Base-by-base conservation (phyloP, 2,797 vertebrate species). In the Streptopelia turtur region DNA sequence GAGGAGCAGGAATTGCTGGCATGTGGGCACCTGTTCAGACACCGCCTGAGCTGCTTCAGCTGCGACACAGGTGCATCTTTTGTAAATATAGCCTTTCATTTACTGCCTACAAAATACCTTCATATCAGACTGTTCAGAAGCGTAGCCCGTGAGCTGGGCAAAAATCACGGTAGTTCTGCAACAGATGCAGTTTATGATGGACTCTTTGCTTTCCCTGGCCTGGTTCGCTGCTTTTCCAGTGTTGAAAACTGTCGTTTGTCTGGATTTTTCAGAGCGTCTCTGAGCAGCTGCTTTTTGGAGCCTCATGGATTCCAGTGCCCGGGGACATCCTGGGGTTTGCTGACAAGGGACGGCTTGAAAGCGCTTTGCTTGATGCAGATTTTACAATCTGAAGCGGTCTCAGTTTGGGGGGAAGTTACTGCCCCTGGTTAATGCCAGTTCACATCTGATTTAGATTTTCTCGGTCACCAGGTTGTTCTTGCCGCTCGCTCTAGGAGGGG, bases 1-100 rank as follows among this genome's bases (percentile, higher is more conserved):
- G 9, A 14, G 2, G 61, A 35, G 39, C 8, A 86, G 93, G 93
- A 90, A 66, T 37, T 6, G 91, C 25, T 92, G 94, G 95, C 95
- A 72, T 78, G 94, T 72, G 12, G 80, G 86, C 95, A 96, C 95
- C 96, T 95, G 95, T 43, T 97, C 47, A 8, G 61, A 7, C 68
- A 22, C 25, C 4, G 61, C 43, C 76, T 35, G 7, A 35, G 15
- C 20, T 61, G 6, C 91, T 56, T 55, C 91, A 89, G 89, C 94
- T 90, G 85, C 10, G 69, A 85, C 91, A 86, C 95, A 96, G 95
- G 94, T 96, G 96, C 93, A 90, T 63, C 85, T 63, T 27, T 12
- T 21, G 49, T 0, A 43, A 89, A 65, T 4, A 3, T 4, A 11
- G 27, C 71, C 84, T 5, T 74, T 50, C 64, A 4, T 14, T 16